Conservation (phyloP, 2,797 vertebrate species). For the Enteromius argenteus region DNA sequence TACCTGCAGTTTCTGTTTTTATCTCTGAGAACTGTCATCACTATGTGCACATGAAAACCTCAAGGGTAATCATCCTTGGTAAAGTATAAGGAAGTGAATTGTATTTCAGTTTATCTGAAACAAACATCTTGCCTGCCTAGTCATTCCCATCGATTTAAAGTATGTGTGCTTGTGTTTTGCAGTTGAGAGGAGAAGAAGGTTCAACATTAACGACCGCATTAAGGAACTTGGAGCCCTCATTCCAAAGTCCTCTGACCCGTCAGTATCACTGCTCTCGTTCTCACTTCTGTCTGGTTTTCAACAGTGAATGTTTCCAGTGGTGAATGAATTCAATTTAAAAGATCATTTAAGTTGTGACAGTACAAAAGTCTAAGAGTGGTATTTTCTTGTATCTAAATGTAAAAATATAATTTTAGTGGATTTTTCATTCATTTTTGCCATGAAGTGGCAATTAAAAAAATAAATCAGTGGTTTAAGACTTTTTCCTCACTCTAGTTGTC, state of each 20-base stretch:
- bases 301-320: not conserved
- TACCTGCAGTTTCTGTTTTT: not conserved
- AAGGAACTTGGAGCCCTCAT: slow-evolving; percentile 89
- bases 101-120: slow-evolving; percentile 12
- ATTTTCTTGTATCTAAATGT: not conserved
- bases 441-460: not conserved
- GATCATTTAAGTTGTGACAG: not conserved
- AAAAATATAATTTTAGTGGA: not conserved
- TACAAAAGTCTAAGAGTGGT: not conserved
- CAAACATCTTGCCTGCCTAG: slow-evolving; percentile 10
- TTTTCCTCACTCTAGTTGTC: not conserved
- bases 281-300: slow-evolving; percentile 38
- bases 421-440: no score
- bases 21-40: not conserved
- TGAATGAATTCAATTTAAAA: not conserved
- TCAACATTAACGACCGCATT: slow-evolving; percentile 93
- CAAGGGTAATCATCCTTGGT: not conserved
- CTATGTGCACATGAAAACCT: not conserved
- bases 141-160: not conserved
- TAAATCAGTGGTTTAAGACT: not conserved
- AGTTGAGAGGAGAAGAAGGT: slow-evolving; percentile 88
- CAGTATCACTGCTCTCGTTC: slow-evolving; percentile 69
- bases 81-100: slow-evolving; percentile 27
- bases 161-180: slow-evolving; percentile 33
- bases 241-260: slow-evolving; percentile 88